A percentile compares a stretch with the other conserved stretches of the same genome.
Evolutionary conservation across 1,140 invertebrate genomes (phyloP).

Genomic region (Anoplophora glabripennis): DNA sequence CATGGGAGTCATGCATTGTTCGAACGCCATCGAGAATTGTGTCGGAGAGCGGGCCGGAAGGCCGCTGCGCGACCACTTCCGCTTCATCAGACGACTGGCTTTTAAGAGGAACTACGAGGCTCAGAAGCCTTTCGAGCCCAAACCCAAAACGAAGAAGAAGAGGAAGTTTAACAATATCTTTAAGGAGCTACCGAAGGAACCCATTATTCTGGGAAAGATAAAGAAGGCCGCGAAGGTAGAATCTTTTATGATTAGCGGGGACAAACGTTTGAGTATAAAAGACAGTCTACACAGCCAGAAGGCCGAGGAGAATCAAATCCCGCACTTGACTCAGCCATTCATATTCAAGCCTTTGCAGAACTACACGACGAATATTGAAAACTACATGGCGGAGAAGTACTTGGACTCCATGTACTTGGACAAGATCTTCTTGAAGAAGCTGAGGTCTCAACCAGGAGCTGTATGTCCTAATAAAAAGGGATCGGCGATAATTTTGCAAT

Average conservation of each 20-base stretch:
- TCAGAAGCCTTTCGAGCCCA: slow-evolving; percentile 51
- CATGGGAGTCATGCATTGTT: slow-evolving; percentile 52
- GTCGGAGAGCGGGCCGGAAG: slow-evolving; percentile 39
- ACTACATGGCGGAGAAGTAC: slow-evolving; percentile 55
- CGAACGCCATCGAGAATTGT: slow-evolving; percentile 42
- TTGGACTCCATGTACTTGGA: slow-evolving; percentile 55
- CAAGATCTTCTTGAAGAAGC: slow-evolving; percentile 53
- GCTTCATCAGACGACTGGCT: slow-evolving; percentile 44
- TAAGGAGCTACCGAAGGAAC: not conserved
- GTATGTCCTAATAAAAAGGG: slow-evolving; percentile 52
- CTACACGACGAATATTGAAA: slow-evolving; percentile 50
- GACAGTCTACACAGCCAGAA: slow-evolving; percentile 47
- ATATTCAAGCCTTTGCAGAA: slow-evolving; percentile 49
- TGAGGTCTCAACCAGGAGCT: slow-evolving; percentile 48
- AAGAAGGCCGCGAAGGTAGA: slow-evolving; percentile 6
- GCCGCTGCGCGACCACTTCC: slow-evolving; percentile 44
- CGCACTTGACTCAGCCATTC: slow-evolving; percentile 32
- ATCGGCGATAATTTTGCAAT: slow-evolving; percentile 45
- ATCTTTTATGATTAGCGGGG: not conserved
- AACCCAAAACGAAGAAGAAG: slow-evolving; percentile 42
- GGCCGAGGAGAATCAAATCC: slow-evolving; percentile 38
- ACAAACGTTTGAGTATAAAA: slow-evolving; percentile 38
- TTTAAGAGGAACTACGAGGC: slow-evolving; percentile 41
- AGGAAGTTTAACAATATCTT: slow-evolving; percentile 27
- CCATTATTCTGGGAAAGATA: slow-evolving; percentile 10